These are phyloP conservation scores for Drosophila tropicalis DNA, from an alignment of 1,140 invertebrate species.

Conservation along the genomic window DNA sequence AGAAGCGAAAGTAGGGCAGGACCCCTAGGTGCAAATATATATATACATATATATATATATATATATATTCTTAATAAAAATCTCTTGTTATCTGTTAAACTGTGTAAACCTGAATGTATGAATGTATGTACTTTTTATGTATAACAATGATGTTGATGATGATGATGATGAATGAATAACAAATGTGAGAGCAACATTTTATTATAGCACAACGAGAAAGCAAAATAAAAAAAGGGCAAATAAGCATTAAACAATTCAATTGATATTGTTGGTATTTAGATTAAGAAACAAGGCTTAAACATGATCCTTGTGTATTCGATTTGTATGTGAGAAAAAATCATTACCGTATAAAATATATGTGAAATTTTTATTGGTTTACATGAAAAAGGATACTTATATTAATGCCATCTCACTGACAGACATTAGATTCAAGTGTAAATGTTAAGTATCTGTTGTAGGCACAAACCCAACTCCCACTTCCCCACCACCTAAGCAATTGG, in stretches of 20 bases:
- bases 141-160: neutral
- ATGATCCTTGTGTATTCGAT: neutral
- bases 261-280: neutral
- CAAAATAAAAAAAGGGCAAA: neutral
- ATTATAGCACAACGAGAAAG: conserved; percentile 10
- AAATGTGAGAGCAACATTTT: conserved; percentile 3
- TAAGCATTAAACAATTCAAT: conserved; percentile 1
- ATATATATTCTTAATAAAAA: conserved; percentile 5
- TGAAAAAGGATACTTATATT: neutral
- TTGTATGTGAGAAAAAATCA: neutral
- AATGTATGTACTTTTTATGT: conserved; percentile 9
- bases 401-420: neutral
- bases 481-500: too few species aligned
- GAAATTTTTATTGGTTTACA: neutral
- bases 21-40: conserved; percentile 28
- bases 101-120: conserved; percentile 18
- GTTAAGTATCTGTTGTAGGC: too few species aligned
- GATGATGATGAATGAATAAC: neutral
- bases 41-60: neutral
- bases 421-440: neutral
- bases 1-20: conserved; percentile 26
- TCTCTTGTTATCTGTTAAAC: conserved; percentile 18
- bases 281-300: conserved; percentile 4
- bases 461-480: too few species aligned
- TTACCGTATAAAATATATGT: neutral